Conservation (phyloP, 1,140 invertebrate species). For the Hylaeus volcanicus region DNA sequence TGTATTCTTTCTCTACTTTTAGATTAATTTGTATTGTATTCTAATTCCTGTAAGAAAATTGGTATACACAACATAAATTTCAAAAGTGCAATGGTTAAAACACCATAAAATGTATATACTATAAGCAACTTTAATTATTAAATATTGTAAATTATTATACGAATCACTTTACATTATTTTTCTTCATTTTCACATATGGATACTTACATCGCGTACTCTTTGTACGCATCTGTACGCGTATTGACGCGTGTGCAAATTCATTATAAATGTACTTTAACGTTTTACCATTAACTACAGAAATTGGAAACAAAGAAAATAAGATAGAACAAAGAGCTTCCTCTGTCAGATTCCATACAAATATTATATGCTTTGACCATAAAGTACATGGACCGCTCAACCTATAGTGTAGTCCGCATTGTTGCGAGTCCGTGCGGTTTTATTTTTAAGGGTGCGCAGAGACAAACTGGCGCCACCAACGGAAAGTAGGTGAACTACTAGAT, state of each 20-base stretch:
- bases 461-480: too few species aligned
- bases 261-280: background rate
- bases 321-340: constrained; percentile 3
- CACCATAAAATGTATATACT: background rate
- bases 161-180: background rate
- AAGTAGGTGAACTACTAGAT: too few species aligned
- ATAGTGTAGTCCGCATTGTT: too few species aligned
- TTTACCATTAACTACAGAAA: background rate
- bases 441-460: too few species aligned
- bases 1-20: background rate
- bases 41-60: background rate
- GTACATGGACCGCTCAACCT: too few species aligned
- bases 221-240: too few species aligned
- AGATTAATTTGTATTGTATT: constrained; percentile 4
- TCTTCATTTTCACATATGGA: background rate
- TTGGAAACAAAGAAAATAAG: constrained; percentile 13
- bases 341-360: background rate
- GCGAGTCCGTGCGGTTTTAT: too few species aligned
- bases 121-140: background rate
- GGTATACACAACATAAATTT: background rate
- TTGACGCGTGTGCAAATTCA: too few species aligned
- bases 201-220: background rate
- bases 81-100: background rate
- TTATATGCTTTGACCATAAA: background rate
- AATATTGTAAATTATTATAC: background rate